A percentile compares a stretch with the other conserved stretches of the same genome.
Evolutionary conservation across 2,113 vertebrate species (phyloP).

Genomic region (Pseudorasbora parva): DNA sequence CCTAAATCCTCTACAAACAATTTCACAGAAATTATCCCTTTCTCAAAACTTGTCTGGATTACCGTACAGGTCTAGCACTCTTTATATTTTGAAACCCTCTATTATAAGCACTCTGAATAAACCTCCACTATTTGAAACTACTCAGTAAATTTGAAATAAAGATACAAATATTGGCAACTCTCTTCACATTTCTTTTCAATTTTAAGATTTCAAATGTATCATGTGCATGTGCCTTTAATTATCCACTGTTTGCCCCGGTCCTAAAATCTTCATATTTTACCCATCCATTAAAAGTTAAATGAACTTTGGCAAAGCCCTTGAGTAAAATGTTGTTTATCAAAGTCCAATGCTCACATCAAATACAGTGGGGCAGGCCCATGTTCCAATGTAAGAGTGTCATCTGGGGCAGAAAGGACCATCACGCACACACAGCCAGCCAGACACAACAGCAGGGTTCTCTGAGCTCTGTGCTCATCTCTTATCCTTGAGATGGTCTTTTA

Average conservation of each 20-base stretch:
- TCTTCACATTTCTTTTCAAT: background rate
- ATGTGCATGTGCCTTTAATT: background rate
- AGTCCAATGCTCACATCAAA: conserved; percentile 7
- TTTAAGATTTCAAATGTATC: conserved; percentile 3
- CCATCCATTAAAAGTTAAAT: background rate
- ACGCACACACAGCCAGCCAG: background rate
- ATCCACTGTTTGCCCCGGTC: background rate
- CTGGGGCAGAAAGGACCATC: background rate
- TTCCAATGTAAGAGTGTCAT: conserved; percentile 10
- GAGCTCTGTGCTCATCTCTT: conserved; percentile 47
- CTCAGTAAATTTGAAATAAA: background rate
- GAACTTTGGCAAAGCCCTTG: conserved; percentile 5
- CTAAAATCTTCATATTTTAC: background rate
- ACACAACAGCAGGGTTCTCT: conserved; percentile 17
- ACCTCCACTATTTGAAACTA: conserved; percentile 16
- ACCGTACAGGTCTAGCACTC: conserved; percentile 3
- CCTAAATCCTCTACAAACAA: conserved; percentile 61
- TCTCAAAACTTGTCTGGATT: conserved; percentile 39
- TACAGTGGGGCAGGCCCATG: conserved; percentile 6
- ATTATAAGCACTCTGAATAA: conserved; percentile 12
- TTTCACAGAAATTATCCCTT: conserved; percentile 69
- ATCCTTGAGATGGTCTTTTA: conserved; percentile 81
- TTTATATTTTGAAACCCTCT: conserved; percentile 40
- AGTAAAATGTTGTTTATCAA: background rate
- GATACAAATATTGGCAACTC: conserved; percentile 3